Evolutionary conservation across 2,888 invertebrate genomes (phyloP).

Genomic region (Limnephilus lunatus): DNA sequence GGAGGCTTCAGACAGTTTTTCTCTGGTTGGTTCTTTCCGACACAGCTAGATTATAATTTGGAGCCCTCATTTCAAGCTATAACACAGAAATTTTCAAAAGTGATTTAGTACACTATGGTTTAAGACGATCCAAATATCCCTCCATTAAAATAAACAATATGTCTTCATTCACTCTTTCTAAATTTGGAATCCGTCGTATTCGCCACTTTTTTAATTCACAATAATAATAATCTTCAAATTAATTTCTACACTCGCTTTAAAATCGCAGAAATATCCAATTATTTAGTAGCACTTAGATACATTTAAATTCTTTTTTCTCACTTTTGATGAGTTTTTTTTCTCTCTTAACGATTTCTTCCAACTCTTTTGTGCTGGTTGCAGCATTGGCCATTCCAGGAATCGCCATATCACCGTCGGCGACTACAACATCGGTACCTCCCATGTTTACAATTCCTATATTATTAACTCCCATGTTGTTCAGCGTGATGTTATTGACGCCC

Average conservation of each 20-base stretch:
- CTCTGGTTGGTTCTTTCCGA: too few species aligned
- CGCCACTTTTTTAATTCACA: slow-evolving; percentile 7
- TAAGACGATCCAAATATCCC: not conserved
- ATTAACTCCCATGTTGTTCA: slow-evolving; percentile 30
- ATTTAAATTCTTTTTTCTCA: slow-evolving; percentile 43
- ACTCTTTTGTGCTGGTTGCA: slow-evolving; percentile 34
- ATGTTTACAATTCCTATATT: slow-evolving; percentile 41
- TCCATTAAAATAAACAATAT: not conserved
- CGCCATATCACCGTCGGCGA: slow-evolving; percentile 24
- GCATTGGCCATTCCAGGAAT: slow-evolving; percentile 37
- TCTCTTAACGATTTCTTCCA: slow-evolving; percentile 40
- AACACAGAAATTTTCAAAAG: too few species aligned
- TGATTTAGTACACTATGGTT: too few species aligned
- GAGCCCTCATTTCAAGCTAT: too few species aligned
- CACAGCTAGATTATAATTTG: too few species aligned
- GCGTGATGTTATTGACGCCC: slow-evolving; percentile 33
- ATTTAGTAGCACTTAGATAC: slow-evolving; percentile 5
- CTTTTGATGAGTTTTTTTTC: slow-evolving; percentile 41
- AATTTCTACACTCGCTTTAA: not conserved
- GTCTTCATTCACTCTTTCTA: not conserved
- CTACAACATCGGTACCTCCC: slow-evolving; percentile 35
- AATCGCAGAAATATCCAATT: not conserved
- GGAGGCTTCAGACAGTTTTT: too few species aligned
- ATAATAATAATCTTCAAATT: not conserved
- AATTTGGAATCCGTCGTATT: not conserved